A percentile compares a stretch with the other conserved stretches of the same genome.
Evolutionary conservation across 1,140 invertebrate species (phyloP).

Genomic region (Zaprionus africanus): DNA sequence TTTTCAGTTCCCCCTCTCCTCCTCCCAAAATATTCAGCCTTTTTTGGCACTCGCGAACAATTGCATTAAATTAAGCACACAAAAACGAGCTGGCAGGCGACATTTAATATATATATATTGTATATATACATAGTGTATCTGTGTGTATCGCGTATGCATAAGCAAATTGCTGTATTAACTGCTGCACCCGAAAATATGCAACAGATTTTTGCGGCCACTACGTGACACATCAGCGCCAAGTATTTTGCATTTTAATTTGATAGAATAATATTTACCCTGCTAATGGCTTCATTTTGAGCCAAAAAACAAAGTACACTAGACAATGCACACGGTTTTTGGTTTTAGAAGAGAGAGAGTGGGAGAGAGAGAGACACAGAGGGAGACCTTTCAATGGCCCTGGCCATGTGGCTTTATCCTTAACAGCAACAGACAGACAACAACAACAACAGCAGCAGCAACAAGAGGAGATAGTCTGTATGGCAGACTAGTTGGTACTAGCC

Average conservation of each 20-base stretch:
- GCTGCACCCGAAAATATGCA: constrained; percentile 51
- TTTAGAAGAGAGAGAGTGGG: neutral
- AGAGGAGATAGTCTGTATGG: neutral
- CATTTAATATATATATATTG: constrained; percentile 53
- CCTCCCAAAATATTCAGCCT: neutral
- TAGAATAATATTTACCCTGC: constrained; percentile 79
- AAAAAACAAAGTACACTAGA: constrained; percentile 7
- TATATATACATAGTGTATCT: neutral
- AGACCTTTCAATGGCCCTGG: constrained; percentile 10
- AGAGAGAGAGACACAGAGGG: neutral
- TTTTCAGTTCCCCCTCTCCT: neutral
- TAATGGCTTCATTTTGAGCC: constrained; percentile 73
- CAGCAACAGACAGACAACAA: constrained; percentile 43
- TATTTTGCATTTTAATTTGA: constrained; percentile 77
- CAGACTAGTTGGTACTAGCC: neutral
- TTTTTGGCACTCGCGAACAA: constrained; percentile 46
- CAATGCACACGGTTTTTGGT: neutral
- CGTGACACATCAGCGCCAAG: constrained; percentile 60
- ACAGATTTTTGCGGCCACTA: constrained; percentile 48
- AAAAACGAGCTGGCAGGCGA: constrained; percentile 50
- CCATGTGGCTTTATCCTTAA: constrained; percentile 52
- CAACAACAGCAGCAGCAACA: constrained; percentile 15
- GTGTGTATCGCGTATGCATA: constrained; percentile 44
- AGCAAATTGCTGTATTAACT: constrained; percentile 75
- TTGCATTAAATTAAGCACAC: constrained; percentile 70